Percentiles rank a stretch among this genome's conserved stretches.
Evolutionary conservation across 1,140 invertebrate genomes (phyloP).

Genomic region (Mycetomoellerius zeteki): DNA sequence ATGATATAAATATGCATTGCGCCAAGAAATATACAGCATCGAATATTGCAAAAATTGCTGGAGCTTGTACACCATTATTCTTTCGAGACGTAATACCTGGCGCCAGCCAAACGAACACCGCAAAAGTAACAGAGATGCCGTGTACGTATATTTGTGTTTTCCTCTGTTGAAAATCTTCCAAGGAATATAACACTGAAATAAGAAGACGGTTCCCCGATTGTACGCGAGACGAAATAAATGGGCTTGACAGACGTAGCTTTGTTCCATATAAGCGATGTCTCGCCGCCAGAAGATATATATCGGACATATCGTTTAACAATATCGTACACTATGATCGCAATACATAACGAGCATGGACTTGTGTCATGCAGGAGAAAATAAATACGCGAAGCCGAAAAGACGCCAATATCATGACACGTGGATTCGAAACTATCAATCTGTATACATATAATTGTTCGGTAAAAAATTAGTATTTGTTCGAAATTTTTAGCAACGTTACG

Average conservation of each 20-base stretch:
- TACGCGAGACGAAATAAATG: constrained; percentile 32
- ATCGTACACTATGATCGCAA: constrained; percentile 39
- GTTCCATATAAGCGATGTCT: constrained; percentile 38
- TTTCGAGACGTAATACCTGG: constrained; percentile 44
- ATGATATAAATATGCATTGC: constrained; percentile 62
- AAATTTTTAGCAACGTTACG: background rate
- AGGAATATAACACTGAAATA: constrained; percentile 30
- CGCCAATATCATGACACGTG: constrained; percentile 17
- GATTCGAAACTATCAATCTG: background rate
- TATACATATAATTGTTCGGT: constrained; percentile 15
- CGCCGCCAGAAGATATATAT: constrained; percentile 44
- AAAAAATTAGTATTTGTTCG: constrained; percentile 4
- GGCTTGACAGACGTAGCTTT: constrained; percentile 38
- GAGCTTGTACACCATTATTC: constrained; percentile 70
- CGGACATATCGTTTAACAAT: constrained; percentile 65
- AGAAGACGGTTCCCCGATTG: constrained; percentile 26
- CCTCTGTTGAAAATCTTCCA: constrained; percentile 4
- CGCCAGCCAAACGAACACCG: constrained; percentile 34
- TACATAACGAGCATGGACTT: background rate
- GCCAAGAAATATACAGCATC: constrained; percentile 56
- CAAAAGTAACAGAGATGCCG: constrained; percentile 25
- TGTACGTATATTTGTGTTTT: constrained; percentile 38
- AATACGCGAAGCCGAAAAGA: constrained; percentile 21
- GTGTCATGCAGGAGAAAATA: constrained; percentile 18
- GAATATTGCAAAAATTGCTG: constrained; percentile 60